Base-by-base conservation (phyloP, 2,797 vertebrate genomes). In the Adelosebastes latens region DNA sequence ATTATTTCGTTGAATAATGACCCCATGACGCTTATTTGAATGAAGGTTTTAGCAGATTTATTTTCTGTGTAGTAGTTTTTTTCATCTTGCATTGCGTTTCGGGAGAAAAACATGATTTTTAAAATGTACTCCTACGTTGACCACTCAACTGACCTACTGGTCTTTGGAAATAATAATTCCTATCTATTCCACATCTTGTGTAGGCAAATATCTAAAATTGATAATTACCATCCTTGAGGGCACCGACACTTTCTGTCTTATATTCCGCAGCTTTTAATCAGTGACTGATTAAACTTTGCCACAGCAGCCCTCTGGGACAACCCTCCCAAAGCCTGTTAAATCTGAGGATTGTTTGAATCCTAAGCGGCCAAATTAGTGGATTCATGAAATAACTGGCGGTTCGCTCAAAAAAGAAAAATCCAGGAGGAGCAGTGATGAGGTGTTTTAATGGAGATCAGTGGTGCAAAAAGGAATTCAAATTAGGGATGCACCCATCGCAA, bases 261-360 rank as follows among this genome's bases (percentile, higher is more conserved):
- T 70, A 67, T 75, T 79, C 27, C 52, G 39, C 46, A 61, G 53
- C 77, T 89, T 82, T 87, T 83, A 87, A 87, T 84, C 63, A 81
- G 62, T 18, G 68, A 77, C 36, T 67, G 82, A 89, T 89, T 90
- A 80, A 67, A 88, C 78, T 79, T 72, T 77, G 71, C 68, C 79
- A 81, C 75, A 64, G 72, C 25, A 18, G 31, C 59, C 83, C 52
- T 71, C 55, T 12, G 69, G 68, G 74, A 79, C 14, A 79, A 75
- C 6, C 14, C 42, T 81, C 53, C 60, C 22, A 72, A 63, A 77
- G 67, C 59, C 58, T 79, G 64, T 77, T 77, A 63, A 74, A 80
- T 86, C 24, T 53, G 29, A 66, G n/a, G 9, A 66, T 59, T 76
- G 49, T 59, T 78, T 20, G 25, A 81, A n/a, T 84, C 49, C 55